A percentile compares a stretch with the other conserved stretches of the same genome.
These are phyloP conservation scores for Isotomurus palustris DNA, from an alignment of 2,888 invertebrate species.

Conservation along the genomic window DNA sequence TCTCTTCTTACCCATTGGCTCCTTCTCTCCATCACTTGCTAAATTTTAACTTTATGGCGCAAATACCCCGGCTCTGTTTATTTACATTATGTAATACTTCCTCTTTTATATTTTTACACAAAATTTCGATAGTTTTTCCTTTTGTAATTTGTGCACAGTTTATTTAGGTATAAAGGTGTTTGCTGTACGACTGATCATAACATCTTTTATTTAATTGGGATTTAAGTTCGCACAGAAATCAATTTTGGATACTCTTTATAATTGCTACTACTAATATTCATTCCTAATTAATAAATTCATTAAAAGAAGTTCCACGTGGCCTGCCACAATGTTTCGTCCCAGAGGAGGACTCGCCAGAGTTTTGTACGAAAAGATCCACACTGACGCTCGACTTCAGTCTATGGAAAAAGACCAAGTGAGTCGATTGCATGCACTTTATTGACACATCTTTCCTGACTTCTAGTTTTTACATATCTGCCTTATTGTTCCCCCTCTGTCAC, in stretches of 20 bases:
- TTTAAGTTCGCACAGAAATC: background rate
- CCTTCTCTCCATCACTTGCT: too few relatives aligned
- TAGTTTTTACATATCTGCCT: too few relatives aligned
- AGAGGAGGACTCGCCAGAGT: constrained; percentile 67
- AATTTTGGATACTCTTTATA: background rate
- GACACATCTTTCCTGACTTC: too few relatives aligned
- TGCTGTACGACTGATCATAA: background rate
- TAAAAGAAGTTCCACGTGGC: background rate
- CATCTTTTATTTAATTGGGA: background rate
- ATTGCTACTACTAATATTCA: background rate
- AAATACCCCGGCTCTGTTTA: too few relatives aligned
- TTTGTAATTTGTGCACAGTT: background rate
- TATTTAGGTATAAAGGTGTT: background rate
- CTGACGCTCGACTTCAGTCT: constrained; percentile 63
- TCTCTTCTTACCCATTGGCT: too few relatives aligned
- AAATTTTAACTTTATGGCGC: too few relatives aligned
- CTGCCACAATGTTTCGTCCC: constrained; percentile 56
- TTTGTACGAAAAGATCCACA: constrained; percentile 66
- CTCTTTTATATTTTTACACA: too few relatives aligned
- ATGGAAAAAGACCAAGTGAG: constrained; percentile 57
- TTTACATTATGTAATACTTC: too few relatives aligned
- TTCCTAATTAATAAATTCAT: background rate
- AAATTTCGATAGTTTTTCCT: too few relatives aligned
- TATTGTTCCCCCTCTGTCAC: too few relatives aligned
- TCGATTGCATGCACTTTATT: too few relatives aligned